phyloP scores from a whole-genome alignment of 2,888 invertebrate genomes.

The Apoda limacodes region DNA sequence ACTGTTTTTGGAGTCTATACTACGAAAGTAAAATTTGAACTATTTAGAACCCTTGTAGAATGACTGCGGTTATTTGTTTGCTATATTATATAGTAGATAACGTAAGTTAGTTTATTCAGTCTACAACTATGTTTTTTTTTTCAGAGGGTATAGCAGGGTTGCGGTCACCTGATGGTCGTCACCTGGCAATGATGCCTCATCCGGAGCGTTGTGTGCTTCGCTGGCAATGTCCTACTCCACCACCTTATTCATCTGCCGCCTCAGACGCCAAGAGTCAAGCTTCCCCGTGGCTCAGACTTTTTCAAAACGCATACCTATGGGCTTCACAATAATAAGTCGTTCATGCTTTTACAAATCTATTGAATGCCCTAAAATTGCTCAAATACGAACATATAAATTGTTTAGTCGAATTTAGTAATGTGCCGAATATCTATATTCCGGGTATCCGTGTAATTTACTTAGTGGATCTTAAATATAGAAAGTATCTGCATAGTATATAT shows the following conservation, averaged over 20 bases:
- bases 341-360: no score
- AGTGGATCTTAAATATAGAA: no score
- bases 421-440: no score
- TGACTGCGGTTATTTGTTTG: constrained; percentile 1
- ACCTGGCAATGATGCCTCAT: constrained; percentile 98
- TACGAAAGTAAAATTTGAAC: not conserved
- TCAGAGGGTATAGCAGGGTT: constrained; percentile 88
- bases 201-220: constrained; percentile 92
- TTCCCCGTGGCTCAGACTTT: constrained; percentile 94
- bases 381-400: no score
- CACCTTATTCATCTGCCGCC: constrained; percentile 39
- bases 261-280: constrained; percentile 61
- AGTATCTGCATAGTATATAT: no score
- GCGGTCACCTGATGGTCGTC: constrained; percentile 90
- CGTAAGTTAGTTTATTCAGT: not conserved
- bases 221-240: constrained; percentile 89
- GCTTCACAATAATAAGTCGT: constrained; percentile 49
- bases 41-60: not conserved
- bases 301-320: constrained; percentile 89
- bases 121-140: constrained; percentile 11
- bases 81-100: no score
- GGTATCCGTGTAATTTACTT: no score
- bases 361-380: no score
- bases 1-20: not conserved
- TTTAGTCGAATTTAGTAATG: no score